Base-by-base conservation (phyloP, 2,113 vertebrate genomes). In the Corvus cornix region DNA sequence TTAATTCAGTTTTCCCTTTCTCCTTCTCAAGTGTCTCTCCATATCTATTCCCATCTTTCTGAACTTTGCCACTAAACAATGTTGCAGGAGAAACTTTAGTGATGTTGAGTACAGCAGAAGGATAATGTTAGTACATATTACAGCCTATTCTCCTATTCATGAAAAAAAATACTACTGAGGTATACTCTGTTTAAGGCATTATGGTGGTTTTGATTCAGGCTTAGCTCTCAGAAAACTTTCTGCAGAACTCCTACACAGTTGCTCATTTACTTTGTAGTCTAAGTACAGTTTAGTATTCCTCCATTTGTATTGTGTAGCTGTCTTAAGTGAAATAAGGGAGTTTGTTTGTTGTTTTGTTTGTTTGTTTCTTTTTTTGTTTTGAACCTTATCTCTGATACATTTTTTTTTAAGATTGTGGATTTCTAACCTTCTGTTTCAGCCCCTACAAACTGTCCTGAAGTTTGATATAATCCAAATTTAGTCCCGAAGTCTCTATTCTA, bases 401-500 rank as follows among this genome's bases (percentile, higher is more conserved):
- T 35, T 24, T 37, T 33, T 23, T 21, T 70, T 28, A 33, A 60
- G 66, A 44, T 2, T 60, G 9, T 46, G 13, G 3, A n/a, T 66
- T 60, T 66, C 15, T 74, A 66, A 23, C 14, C 21, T 37, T 78
- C 6, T 46, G 52, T 73, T 84, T 88, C 13, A 82, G 11, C 13
- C 17, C 1, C 4, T n/a, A n/a, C 0, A 9, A 75, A 41, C 28
- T 33, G 16, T 75, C 4, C 4, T 16, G 6, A 70, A 33, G 7
- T 66, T 56, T 76, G 37, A 63, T 24, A 51, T 27, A 0, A 63
- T 27, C 21, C 58, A 66, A 58, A 67, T 78, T 75, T 28, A 70
- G 28, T n/a, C 8, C 19, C 46, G 22, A 76, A 59, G 7, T 56
- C 30, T 70, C 28, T n/a, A 10, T 51, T 79, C 6, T 23, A 5